Conservation (phyloP, 2,113 vertebrate genomes). For the Sphyrna mokarran region DNA sequence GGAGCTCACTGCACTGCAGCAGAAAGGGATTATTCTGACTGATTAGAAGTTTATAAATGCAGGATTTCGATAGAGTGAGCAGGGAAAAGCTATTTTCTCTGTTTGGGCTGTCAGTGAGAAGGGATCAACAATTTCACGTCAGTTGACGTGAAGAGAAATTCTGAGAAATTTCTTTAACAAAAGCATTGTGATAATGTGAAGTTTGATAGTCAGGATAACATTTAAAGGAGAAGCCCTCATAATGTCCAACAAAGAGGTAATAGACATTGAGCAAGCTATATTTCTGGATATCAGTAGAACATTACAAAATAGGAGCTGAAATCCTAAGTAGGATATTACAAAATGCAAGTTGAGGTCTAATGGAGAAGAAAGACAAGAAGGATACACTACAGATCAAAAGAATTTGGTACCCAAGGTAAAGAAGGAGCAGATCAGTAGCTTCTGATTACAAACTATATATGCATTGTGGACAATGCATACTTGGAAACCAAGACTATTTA, state of each 20-base stretch:
- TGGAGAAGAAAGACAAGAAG: background rate
- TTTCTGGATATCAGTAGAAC: background rate
- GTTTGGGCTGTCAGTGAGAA: background rate
- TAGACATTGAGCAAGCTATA: background rate
- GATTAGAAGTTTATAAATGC: background rate
- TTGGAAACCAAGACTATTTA: background rate
- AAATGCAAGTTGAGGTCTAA: background rate
- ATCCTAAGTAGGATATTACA: too few relatives aligned
- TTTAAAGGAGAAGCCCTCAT: background rate
- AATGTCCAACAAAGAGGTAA: background rate
- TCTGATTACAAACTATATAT: background rate
- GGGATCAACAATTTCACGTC: conserved; percentile 9
- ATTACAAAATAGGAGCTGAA: background rate
- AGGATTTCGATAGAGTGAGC: background rate
- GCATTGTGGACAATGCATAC: background rate
- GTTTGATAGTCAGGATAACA: background rate
- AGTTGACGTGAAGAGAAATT: background rate
- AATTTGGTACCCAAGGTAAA: background rate
- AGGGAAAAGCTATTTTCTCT: background rate
- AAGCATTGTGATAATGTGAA: background rate
- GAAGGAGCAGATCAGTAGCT: background rate
- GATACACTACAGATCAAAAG: background rate
- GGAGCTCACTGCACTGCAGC: background rate
- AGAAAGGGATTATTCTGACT: conserved; percentile 1
- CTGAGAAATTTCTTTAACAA: background rate